A percentile compares a stretch with the other conserved stretches of the same genome.
These are phyloP conservation scores for Falcaria lacertinaria DNA, from an alignment of 2,888 invertebrate genomes.

Conservation along the genomic window DNA sequence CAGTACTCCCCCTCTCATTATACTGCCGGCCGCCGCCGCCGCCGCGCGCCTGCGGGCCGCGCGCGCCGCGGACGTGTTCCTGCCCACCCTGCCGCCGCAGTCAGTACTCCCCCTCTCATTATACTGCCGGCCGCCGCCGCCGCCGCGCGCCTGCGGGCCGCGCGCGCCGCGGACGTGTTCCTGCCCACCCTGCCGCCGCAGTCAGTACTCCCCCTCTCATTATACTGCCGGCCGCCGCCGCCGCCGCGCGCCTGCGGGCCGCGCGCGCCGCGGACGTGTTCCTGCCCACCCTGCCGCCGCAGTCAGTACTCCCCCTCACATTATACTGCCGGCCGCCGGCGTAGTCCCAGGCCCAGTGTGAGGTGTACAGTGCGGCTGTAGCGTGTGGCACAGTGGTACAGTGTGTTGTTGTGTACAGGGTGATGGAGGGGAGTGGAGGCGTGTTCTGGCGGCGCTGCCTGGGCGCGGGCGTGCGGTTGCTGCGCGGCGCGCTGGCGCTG, in stretches of 20 bases:
- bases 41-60: conserved; percentile 87
- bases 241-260: conserved; percentile 85
- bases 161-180: conserved; percentile 94
- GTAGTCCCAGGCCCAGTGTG: conserved; percentile 87
- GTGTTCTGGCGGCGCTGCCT: conserved; percentile 68
- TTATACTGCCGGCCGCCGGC: conserved; percentile 84
- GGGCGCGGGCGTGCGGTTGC: conserved; percentile 61
- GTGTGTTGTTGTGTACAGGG: conserved; percentile 24
- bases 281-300: conserved; percentile 93
- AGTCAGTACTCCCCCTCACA: too few relatives aligned
- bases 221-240: conserved; percentile 84
- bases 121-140: conserved; percentile 85
- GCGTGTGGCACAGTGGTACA: too few relatives aligned
- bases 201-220: too few relatives aligned
- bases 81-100: conserved; percentile 92
- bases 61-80: conserved; percentile 94
- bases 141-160: conserved; percentile 85
- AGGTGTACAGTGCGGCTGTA: too few relatives aligned
- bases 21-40: conserved; percentile 84
- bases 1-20: too few relatives aligned
- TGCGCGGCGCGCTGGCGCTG: conserved; percentile 62
- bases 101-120: too few relatives aligned
- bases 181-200: conserved; percentile 94
- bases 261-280: conserved; percentile 94
- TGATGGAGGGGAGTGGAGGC: conserved; percentile 55